Base-by-base conservation (phyloP, 2,888 invertebrate species). In the Conchocele bisecta region DNA sequence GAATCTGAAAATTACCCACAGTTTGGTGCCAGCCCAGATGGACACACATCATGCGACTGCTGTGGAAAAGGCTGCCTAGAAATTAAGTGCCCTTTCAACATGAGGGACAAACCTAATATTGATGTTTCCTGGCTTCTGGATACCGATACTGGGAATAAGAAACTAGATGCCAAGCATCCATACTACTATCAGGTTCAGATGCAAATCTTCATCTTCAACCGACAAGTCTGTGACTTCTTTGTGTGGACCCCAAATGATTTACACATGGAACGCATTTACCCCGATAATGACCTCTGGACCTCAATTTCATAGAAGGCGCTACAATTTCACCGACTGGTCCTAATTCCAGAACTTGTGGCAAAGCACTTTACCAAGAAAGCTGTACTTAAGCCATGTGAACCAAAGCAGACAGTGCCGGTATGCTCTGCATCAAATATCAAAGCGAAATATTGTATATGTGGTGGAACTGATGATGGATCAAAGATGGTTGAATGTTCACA, bases 151-250 rank as follows among this genome's bases (percentile, higher is more conserved):
- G 26, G 46, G 6, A 15, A 2, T 22, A 28, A 48, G 1, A 48
- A 24, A 64, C 31, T 70, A 1, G 33, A 69, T 5, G 48, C 15
- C 29, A 37, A 50, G 24, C 72, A 70, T 33, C 51, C 46, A 1
- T 72, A 73, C 42, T 73, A 70, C 31, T 63, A 53, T 39, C 75
- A 77, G 51, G 51, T 80, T 11, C 75, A 77, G 37, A 61, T 58
- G 13, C 72, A 71, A 29, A 26, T 75, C 11, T 42, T 39, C 26
- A 3, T 59, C 5, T 35, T 44, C 15, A 20, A 51, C 5, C 22
- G 7, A 11, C 31, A 51, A 9, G 20, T 44, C n/a, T 74, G 71
- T 61, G 59, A 80, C 57, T 75, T 75, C 70, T 54, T 72, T 59
- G 65, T 75, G 2, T 79, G 74, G 74, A 56, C 35, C 17, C 65